Base-by-base conservation (phyloP, 2,797 vertebrate genomes). In the Microctenopoma steveboyesi region DNA sequence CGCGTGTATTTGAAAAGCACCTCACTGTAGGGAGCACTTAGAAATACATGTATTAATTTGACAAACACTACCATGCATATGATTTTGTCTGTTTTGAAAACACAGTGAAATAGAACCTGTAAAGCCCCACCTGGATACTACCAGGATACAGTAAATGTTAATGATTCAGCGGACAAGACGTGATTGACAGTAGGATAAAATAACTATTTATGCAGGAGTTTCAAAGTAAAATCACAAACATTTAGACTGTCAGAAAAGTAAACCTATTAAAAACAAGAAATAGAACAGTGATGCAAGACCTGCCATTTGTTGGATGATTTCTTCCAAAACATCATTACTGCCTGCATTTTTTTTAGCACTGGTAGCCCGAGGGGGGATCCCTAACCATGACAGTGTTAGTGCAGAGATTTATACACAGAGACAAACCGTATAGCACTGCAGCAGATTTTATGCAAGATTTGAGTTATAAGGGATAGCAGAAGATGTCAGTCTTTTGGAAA, bases 221-320 rank as follows among this genome's bases (percentile, higher is more conserved):
- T 81, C 64, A 64, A 88, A 81, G 66, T 16, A 25, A 76, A 78
- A 68, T 46, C 64, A 40, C 75, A 71, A 64, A 77, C 54, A 64
- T 68, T 51, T 60, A 62, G 51, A 7, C 67, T 58, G 76, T 75
- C 75, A 64, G 53, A 59, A 48, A 77, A 78, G 72, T 62, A 77
- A 83, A 81, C 78, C 59, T 71, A 64, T 85, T 78, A 70, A 76
- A 74, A 77, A 72, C 46, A 61, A 69, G 52, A 64, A 76, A 55
- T 47, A 64, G 45, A 83, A 67, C 50, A 51, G 53, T 69, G 76
- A 83, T 72, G 82, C 82, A 86, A 80, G 72, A 70, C 70, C 78
- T 76, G 79, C 72, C 73, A 53, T 82, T 86, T 72, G 76, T 66
- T n/a, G 39, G 72, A 68, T 68, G 76, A 80, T 54, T 85, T 79